Base-by-base conservation (phyloP, 2,888 invertebrate genomes). In the Biston stratarius region DNA sequence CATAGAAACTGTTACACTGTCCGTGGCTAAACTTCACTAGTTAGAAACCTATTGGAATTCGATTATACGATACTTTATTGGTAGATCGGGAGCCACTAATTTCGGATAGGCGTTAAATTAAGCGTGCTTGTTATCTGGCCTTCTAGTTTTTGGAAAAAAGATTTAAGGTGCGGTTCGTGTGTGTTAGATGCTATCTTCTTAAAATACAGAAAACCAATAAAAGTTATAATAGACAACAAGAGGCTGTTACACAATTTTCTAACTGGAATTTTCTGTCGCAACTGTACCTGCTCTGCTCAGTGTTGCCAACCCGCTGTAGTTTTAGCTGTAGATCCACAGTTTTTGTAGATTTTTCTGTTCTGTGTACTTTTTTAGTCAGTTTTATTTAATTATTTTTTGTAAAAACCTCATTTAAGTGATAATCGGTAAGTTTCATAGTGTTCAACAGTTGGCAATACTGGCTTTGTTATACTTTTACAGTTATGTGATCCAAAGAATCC, bases 1-100 rank as follows among this genome's bases (percentile, higher is more conserved):
- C 36, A 12, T 42, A 55, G 42, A 42, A 55, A 68, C 69, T 70
- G 15, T 45, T 24, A 42, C 15, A 15, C 49, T 51, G 61, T 53
- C 68, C 72, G 66, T 64, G 70, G 45, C 51, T 42, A 55, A 55
- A 55, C 42, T 57, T 49, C 40, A 42, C 58, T 56, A 68, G 59
- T 64, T 64, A 61, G 72, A 64, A 63, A 73, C 73, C 73, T 76
- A 76, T 75, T 64, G 64, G 73, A 73, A 69, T 73, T 69, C 64
- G 67, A 63, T 68, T 67, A 67, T 69, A 65, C 56, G 67, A 70
- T 70, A 70, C 49, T 74, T 73, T 73, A 73, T 69, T 64, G 70
- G 63, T 57, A 55, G 71, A 70, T 72, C 70, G 64, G 69, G 15
- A 70, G 69, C 70, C 60, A 56, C 67, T 74, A 71, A 74, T 74